Base-by-base conservation (phyloP, 2,888 invertebrate genomes). In the Cyclophora punctaria region DNA sequence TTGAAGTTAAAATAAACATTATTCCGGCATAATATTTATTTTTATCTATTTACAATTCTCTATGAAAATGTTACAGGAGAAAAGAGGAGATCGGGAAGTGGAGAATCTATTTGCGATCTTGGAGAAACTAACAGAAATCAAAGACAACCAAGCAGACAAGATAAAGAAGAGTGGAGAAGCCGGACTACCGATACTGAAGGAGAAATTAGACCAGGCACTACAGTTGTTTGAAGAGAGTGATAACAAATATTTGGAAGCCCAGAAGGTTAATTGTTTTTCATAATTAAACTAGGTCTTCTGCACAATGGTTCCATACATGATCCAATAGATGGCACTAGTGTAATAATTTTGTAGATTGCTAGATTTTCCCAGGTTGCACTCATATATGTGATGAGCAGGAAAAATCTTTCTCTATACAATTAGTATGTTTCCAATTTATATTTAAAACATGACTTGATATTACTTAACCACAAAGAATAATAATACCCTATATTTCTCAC, bases 81-180 rank as follows among this genome's bases (percentile, higher is more conserved):
- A 92, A 71, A 89, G 96, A 54, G 91, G 91, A 47, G 96, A 96
- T 63, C 87, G 92, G 60, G 96, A 97, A 83, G 93, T 95, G 3
- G 94, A 94, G 69, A 90, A 92, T 62, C 86, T 97, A 51, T 95
- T 96, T 78, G 90, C 91, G 60, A 91, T 94, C 48, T 89, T 95
- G 42, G 95, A 96, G 77, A 92, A 92, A 64, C 89, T 94, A 6
- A 93, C 94, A 2, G 95, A 96, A 60, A 90, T 96, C 34, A 94
- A 92, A 71, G 93, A 95, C 67, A 92, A 91, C 51, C 92, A 95
- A 71, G 86, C 94, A 4, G 92, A 93, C 41, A 91, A 91, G 62
- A 90, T 93, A n/a, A 90, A 90, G 55, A 90, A 91, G 57, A 80
- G 90, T 52, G 90, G 91, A 43, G 90, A 91, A 69, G 81, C 84